phyloP scores from a whole-genome alignment of 2,113 vertebrate genomes.

The Rattus rattus region DNA sequence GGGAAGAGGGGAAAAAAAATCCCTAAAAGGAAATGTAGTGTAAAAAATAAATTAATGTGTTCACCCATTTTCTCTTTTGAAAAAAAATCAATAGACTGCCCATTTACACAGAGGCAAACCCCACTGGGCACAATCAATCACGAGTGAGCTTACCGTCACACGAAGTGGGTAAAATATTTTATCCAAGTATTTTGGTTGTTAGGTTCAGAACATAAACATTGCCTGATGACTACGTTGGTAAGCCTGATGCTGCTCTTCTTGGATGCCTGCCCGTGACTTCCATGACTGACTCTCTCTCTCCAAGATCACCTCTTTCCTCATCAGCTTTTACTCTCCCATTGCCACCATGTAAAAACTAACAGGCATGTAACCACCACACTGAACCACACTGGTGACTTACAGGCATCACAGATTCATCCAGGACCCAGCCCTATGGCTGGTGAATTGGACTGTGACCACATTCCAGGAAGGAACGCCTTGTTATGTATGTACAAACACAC shows the following conservation, averaged over 20 bases:
- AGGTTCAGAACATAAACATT: slow-evolving; percentile 34
- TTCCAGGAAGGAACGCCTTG: not conserved
- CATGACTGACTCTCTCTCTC: not conserved
- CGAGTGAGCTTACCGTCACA: slow-evolving; percentile 26
- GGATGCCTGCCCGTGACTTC: not conserved
- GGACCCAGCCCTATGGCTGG: not conserved
- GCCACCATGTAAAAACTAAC: not conserved
- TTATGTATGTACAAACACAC: not conserved
- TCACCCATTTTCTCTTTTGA: slow-evolving; percentile 31
- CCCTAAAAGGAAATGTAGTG: slow-evolving; percentile 51
- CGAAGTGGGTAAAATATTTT: slow-evolving; percentile 48
- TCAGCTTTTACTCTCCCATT: not conserved
- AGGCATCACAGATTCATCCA: not conserved
- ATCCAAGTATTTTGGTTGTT: slow-evolving; percentile 25
- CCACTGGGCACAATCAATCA: not conserved
- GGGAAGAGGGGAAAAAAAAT: not conserved
- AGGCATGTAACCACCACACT: not conserved
- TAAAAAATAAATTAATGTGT: slow-evolving; percentile 67
- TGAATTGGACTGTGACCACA: not conserved
- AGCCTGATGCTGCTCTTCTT: not conserved
- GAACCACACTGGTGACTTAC: not conserved
- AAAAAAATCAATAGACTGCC: slow-evolving; percentile 22
- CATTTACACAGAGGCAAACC: slow-evolving; percentile 20
- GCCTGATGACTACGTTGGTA: not conserved
- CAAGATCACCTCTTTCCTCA: not conserved